Percentiles rank a stretch among this genome's conserved stretches.
phyloP scores from a whole-genome alignment of 2,797 vertebrate species.

The Sebastes nivosus region DNA sequence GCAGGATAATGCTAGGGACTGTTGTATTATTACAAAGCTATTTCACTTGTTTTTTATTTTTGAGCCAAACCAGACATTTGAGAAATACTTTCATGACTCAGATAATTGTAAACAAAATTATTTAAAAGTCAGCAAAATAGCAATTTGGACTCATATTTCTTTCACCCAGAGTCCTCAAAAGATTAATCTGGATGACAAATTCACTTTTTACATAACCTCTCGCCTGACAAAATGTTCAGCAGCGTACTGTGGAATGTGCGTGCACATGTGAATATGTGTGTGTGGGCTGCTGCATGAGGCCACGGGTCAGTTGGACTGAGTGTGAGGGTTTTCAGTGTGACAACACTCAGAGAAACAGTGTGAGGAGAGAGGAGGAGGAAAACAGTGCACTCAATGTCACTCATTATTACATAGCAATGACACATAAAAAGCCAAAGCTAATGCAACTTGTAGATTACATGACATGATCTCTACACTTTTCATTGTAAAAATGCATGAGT shows the following conservation, averaged over 20 bases:
- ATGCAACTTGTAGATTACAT: neutral
- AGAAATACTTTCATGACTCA: neutral
- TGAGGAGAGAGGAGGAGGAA: neutral
- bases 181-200: constrained; percentile 27
- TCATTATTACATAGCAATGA: neutral
- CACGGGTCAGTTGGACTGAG: constrained; percentile 28
- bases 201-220: constrained; percentile 46
- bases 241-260: constrained; percentile 60
- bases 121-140: neutral
- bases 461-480: neutral
- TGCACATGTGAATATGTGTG: constrained; percentile 45
- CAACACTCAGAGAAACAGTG: constrained; percentile 21
- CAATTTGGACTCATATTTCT: neutral
- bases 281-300: constrained; percentile 36
- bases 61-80: neutral
- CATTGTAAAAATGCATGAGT: neutral
- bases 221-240: constrained; percentile 56
- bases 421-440: neutral
- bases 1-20: neutral
- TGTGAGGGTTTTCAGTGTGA: constrained; percentile 29
- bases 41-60: neutral
- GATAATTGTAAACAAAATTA: neutral
- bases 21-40: neutral
- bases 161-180: neutral
- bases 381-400: neutral